Percentiles rank a stretch among this genome's conserved stretches.
phyloP scores from a whole-genome alignment of 2,113 vertebrate genomes.

The Halichoeres trimaculatus region DNA sequence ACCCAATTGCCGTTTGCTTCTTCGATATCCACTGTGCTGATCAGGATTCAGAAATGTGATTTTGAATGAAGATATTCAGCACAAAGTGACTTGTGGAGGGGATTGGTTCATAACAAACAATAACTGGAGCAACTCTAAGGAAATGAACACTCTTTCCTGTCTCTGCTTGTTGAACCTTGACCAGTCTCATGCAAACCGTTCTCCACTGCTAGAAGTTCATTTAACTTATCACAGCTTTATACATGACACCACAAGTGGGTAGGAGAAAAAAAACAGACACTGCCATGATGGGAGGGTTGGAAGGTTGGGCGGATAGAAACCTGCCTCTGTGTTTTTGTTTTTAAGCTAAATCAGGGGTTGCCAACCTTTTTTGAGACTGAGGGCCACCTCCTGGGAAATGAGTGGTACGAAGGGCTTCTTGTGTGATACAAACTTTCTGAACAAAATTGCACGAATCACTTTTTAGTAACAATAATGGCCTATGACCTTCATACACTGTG shows the following conservation, averaged over 20 bases:
- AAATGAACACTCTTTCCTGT: neutral
- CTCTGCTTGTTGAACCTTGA: neutral
- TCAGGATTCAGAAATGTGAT: neutral
- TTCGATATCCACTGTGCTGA: neutral
- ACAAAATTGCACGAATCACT: too few relatives aligned
- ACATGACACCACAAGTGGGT: neutral
- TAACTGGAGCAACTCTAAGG: neutral
- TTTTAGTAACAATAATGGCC: too few relatives aligned
- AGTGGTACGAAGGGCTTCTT: too few relatives aligned
- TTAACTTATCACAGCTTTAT: neutral
- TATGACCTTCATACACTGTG: too few relatives aligned
- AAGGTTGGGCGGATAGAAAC: too few relatives aligned
- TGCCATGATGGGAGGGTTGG: too few relatives aligned
- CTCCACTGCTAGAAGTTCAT: neutral
- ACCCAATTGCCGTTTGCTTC: slow-evolving; percentile 2
- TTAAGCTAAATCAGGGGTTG: too few relatives aligned
- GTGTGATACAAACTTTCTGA: too few relatives aligned
- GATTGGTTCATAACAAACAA: neutral
- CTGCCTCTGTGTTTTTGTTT: too few relatives aligned
- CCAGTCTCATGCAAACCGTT: neutral
- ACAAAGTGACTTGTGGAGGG: neutral
- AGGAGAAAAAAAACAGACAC: too few relatives aligned
- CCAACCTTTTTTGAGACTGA: too few relatives aligned
- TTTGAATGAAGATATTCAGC: neutral
- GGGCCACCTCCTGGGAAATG: too few relatives aligned